phyloP scores from a whole-genome alignment of 2,797 vertebrate genomes.

The Schizopygopsis pylzovi region DNA sequence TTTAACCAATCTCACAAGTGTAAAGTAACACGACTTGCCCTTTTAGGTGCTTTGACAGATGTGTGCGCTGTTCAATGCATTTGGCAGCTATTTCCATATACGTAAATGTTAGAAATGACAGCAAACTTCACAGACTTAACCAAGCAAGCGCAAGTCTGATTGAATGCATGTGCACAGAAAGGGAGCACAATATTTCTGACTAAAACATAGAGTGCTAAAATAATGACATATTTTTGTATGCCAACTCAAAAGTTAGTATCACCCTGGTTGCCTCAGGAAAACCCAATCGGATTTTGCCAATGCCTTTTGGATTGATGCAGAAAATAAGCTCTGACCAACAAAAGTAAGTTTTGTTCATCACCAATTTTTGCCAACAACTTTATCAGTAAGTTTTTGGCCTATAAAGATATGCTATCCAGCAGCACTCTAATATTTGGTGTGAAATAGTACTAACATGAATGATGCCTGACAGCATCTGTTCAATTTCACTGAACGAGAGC shows the following conservation, averaged over 20 bases:
- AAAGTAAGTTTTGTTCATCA: background rate
- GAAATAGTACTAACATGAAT: constrained; percentile 9
- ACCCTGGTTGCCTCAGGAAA: background rate
- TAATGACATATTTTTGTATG: background rate
- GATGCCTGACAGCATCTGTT: background rate
- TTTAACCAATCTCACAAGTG: background rate
- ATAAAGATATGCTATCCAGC: background rate
- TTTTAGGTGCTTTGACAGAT: constrained; percentile 1
- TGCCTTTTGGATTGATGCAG: background rate
- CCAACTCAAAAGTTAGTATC: background rate
- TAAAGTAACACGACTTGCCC: background rate
- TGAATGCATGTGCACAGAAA: constrained; percentile 2
- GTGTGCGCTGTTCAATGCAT: background rate
- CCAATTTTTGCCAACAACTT: background rate
- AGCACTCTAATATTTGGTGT: background rate
- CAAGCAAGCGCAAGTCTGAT: background rate
- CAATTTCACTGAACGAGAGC: background rate
- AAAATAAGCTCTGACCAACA: background rate
- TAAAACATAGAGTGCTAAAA: background rate
- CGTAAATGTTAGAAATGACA: background rate
- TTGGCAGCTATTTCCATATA: background rate
- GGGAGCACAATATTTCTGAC: background rate
- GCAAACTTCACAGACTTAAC: constrained; percentile 10
- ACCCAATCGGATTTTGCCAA: background rate
- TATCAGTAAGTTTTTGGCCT: background rate